Evolutionary conservation across 2,113 vertebrate species (phyloP).

Genomic region (Lutjanus erythropterus): DNA sequence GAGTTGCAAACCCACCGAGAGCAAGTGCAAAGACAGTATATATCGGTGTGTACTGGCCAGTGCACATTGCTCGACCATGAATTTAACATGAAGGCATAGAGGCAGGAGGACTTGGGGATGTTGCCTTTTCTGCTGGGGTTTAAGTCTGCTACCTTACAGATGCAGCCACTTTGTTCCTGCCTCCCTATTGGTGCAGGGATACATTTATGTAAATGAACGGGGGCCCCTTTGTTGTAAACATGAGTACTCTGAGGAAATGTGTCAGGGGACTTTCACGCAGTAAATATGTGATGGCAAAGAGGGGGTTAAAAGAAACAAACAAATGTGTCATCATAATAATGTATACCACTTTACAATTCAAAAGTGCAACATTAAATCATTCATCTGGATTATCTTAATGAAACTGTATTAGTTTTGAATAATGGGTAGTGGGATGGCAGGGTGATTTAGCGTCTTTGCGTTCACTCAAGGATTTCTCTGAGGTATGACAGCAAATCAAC

Average conservation of each 20-base stretch:
- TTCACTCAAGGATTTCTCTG: conserved; percentile 7
- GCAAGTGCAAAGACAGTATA: conserved; percentile 29
- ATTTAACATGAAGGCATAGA: conserved; percentile 77
- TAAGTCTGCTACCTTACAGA: conserved; percentile 69
- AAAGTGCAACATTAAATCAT: conserved; percentile 70
- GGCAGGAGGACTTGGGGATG: conserved; percentile 53
- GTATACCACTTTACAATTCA: conserved; percentile 70
- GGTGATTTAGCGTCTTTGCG: conserved; percentile 38
- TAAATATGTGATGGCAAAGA: conserved; percentile 53
- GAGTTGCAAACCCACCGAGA: conserved; percentile 25
- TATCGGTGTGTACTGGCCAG: conserved; percentile 46
- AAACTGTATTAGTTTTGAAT: conserved; percentile 66
- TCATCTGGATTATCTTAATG: conserved; percentile 62
- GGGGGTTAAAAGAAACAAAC: conserved; percentile 73
- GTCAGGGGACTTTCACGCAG: conserved; percentile 62
- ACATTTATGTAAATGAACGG: conserved; percentile 75
- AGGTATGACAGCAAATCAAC: conserved; percentile 8
- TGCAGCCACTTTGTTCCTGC: conserved; percentile 71
- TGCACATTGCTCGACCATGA: conserved; percentile 65
- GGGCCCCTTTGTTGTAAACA: conserved; percentile 67
- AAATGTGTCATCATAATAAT: conserved; percentile 74
- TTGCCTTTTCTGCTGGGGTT: conserved; percentile 64
- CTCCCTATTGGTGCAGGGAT: conserved; percentile 63
- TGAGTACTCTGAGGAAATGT: conserved; percentile 64
- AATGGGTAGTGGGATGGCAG: conserved; percentile 30